Base-by-base conservation (phyloP, 2,113 vertebrate genomes). In the Physeter macrocephalus region DNA sequence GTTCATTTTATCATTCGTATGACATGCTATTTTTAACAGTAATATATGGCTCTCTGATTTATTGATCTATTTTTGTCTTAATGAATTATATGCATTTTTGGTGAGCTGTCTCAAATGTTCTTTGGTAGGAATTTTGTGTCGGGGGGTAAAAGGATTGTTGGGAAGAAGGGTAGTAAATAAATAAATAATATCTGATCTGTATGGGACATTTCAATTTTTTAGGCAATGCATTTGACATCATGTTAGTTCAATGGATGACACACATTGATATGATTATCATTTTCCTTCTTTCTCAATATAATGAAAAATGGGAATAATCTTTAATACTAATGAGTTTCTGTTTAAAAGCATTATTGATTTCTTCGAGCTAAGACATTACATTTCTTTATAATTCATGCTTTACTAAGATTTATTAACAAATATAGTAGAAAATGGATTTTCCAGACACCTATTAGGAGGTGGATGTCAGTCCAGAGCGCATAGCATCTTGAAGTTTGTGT, bases 321-420 rank as follows among this genome's bases (percentile, higher is more conserved):
- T 95, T 97, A 97, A 97, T 97, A 94, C 87, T 97, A 94, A 98
- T 97, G 93, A 97, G 93, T 72, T 96, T 96, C 84, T 95, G 81
- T 97, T 97, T 97, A 97, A 98, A 98, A 93, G 80, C 81, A 66
- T 88, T 98, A 98, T 98, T 98, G 96, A 98, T 98, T 97, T 91
- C 72, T 96, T 86, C 82, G 84, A 86, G 80, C 49, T 20, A 95
- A 97, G 96, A 85, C 88, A 61, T 83, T 46, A 34, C 46, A 89
- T 97, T 97, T 98, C 92, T 97, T 98, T 97, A 93, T 90, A 97
- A 97, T 96, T 94, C 90, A 95, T 94, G 92, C 80, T 97, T 97
- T 98, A 97, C 95, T 88, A 96, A 97, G 96, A 97, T 97, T 97
- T 97, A 98, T 97, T 92, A 98, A 98, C 81, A 96, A 95, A 83